Percentiles rank a stretch among this genome's conserved stretches.
phyloP scores from a whole-genome alignment of 2,113 vertebrate genomes.

The Xerus inauris region DNA sequence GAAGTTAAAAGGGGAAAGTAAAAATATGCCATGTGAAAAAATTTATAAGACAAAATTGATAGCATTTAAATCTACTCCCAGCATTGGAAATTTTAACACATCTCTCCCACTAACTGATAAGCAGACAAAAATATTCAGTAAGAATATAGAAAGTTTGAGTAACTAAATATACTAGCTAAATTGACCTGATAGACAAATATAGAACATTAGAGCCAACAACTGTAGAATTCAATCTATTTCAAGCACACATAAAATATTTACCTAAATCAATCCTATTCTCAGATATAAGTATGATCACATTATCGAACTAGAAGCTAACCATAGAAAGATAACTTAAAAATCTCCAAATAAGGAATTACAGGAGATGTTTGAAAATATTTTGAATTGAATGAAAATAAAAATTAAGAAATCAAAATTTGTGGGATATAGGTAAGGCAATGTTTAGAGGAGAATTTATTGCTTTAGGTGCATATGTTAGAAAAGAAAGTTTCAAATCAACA shows the following conservation, averaged over 20 bases:
- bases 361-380: neutral
- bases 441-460: neutral
- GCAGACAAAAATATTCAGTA: neutral
- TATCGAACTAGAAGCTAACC: slow-evolving; percentile 14
- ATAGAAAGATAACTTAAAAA: neutral
- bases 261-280: neutral
- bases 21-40: neutral
- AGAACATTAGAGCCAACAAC: neutral
- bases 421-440: neutral
- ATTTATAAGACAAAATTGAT: slow-evolving; percentile 21
- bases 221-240: neutral
- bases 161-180: neutral
- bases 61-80: neutral
- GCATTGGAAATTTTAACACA: neutral
- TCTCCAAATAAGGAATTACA: slow-evolving; percentile 5
- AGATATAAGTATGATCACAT: neutral
- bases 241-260: neutral
- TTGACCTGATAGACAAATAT: neutral
- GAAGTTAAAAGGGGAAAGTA: neutral
- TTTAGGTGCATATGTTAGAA: neutral
- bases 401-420: neutral
- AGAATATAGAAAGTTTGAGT: neutral
- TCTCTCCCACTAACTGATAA: neutral
- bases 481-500: neutral
- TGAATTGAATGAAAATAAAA: slow-evolving; percentile 11